phyloP scores from a whole-genome alignment of 2,113 vertebrate genomes.

The Origma solitaria region DNA sequence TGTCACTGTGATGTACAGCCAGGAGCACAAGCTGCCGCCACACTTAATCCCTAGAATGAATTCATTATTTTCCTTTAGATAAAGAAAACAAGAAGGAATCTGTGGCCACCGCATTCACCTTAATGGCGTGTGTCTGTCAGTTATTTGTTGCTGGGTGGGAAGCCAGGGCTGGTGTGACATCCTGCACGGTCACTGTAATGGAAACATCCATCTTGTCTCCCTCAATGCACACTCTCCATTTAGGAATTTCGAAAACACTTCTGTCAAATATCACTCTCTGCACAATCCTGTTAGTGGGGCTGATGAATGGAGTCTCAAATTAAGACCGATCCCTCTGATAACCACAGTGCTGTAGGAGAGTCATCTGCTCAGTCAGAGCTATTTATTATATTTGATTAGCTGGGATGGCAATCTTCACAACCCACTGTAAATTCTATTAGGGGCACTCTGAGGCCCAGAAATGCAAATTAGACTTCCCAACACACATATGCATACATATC shows the following conservation, averaged over 20 bases:
- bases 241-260: constrained; percentile 65
- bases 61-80: not conserved
- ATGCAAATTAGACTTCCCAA: constrained; percentile 25
- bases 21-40: not conserved
- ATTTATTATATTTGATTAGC: constrained; percentile 71
- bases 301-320: constrained; percentile 71
- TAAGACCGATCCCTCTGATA: constrained; percentile 67
- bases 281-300: constrained; percentile 37
- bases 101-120: not conserved
- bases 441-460: constrained; percentile 41
- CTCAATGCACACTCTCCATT: constrained; percentile 15
- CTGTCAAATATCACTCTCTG: constrained; percentile 58
- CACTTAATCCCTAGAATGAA: not conserved
- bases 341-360: constrained; percentile 53
- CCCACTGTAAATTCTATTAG: constrained; percentile 56
- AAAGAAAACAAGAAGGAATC: not conserved
- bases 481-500: not conserved
- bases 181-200: not conserved
- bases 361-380: constrained; percentile 63
- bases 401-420: constrained; percentile 61
- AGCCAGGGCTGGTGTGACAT: not conserved
- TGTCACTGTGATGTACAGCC: not conserved
- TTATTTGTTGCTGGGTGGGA: not conserved
- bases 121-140: not conserved
- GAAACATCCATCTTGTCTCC: constrained; percentile 60